Evolutionary conservation across 2,888 invertebrate genomes (phyloP), one percentile per base, ranked within the genome.

Genomic region (Scelioninae gen. 2): DNA sequence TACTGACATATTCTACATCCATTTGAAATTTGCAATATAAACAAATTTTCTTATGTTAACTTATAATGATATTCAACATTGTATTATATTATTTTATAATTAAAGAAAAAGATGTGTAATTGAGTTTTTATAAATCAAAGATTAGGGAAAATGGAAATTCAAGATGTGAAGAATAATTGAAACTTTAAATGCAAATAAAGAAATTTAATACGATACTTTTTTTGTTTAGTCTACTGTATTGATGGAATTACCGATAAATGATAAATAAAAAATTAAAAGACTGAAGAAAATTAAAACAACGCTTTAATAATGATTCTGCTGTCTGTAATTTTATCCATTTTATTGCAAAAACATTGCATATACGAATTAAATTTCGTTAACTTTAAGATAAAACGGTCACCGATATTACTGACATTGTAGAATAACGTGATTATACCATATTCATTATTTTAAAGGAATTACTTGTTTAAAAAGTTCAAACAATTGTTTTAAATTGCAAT

Each of bases 161-260:
- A 18, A 18, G 16, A 16, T 10, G 10, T 6, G 4, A 43, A 43
- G 43, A 43, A 19, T 22, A 43, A 43, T 43, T 43, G 22, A 50
- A 33, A 50, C 15, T 50, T 48, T 48, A 48, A 15, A 48, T 31
- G 13, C 16, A 28, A 43, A 43, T 22, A 11, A 41, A 18, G 9
- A 10, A 6, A 18, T 10, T 41, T 41, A n/a, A 3, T 18, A 3
- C 35, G 18, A 41, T 18, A 5, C 18, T 18, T 3, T 18, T 35
- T 1, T 2, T 13, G 5, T 16, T 10, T 13, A 10, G 1, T 18
- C 10, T 18, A 18, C 16, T 0, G 16, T 41, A 18, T 16, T 41
- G 10, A 41, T 41, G 13, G 37, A 37, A 37, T 37, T 37, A 18
- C 10, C 10, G 18, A 18, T 16, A 16, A 41, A 18, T 2, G 18